Conservation (phyloP, 2,888 invertebrate genomes). For the Hypercompe scribonia region DNA sequence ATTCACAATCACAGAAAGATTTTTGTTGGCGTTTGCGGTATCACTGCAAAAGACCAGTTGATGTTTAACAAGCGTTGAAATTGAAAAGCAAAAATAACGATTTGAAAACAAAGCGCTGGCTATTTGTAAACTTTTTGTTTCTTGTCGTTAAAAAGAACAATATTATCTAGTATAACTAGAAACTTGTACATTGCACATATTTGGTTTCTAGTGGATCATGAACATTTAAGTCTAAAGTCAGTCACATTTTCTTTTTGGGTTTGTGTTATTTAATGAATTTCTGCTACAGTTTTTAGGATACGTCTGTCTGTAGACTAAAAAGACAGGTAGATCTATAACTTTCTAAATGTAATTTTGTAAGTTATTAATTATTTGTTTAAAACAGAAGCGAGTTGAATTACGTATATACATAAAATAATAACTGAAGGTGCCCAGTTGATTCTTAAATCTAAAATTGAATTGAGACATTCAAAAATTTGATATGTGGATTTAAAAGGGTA, state of each 20-base stretch:
- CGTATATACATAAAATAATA: too few species aligned
- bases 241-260: too few species aligned
- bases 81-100: background rate
- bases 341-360: background rate
- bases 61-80: background rate
- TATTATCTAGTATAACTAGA: background rate
- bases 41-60: background rate
- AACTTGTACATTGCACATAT: background rate
- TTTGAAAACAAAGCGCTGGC: constrained; percentile 6
- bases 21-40: background rate
- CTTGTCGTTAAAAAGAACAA: background rate
- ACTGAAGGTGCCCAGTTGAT: too few species aligned
- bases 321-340: too few species aligned
- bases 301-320: too few species aligned
- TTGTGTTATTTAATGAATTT: too few species aligned
- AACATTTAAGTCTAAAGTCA: too few species aligned
- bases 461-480: too few species aligned
- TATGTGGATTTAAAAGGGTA: too few species aligned
- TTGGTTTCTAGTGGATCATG: background rate
- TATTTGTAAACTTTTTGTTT: background rate
- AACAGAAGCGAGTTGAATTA: too few species aligned
- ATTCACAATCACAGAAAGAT: background rate
- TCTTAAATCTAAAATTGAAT: too few species aligned
- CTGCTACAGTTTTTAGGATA: too few species aligned
- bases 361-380: background rate